phyloP scores from a whole-genome alignment of 2,888 invertebrate species.

The Brachyptera putata region DNA sequence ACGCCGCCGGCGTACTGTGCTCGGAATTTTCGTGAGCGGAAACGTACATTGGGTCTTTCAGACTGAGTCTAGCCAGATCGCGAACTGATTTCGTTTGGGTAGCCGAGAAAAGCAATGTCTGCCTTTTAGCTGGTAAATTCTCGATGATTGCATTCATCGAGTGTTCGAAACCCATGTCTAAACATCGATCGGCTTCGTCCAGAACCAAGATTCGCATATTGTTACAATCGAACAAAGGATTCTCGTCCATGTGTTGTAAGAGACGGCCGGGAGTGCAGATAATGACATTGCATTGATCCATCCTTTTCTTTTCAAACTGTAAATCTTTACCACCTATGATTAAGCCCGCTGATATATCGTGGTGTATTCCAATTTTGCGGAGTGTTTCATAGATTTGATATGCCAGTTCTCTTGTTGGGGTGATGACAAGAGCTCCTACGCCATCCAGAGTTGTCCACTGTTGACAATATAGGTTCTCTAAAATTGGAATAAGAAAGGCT shows the following conservation, averaged over 20 bases:
- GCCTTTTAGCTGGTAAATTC: conserved; percentile 80
- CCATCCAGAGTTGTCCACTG: conserved; percentile 90
- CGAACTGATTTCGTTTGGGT: conserved; percentile 98
- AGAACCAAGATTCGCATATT: conserved; percentile 72
- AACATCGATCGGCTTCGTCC: conserved; percentile 95
- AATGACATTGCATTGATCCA: conserved; percentile 90
- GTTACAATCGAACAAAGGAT: conserved; percentile 74
- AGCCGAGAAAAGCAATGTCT: conserved; percentile 96
- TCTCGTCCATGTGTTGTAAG: conserved; percentile 97
- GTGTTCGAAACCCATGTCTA: conserved; percentile 92
- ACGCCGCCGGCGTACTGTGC: conserved; percentile 75
- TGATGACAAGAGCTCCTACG: conserved; percentile 89
- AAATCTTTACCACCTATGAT: conserved; percentile 92
- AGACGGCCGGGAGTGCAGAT: conserved; percentile 96
- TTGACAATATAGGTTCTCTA: conserved; percentile 74
- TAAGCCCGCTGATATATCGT: conserved; percentile 92
- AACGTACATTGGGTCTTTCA: conserved; percentile 84
- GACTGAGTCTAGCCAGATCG: conserved; percentile 86
- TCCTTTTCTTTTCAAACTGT: conserved; percentile 81
- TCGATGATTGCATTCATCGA: conserved; percentile 93
- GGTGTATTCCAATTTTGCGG: conserved; percentile 77
- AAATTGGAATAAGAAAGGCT: conserved; percentile 88
- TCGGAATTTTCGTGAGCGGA: conserved; percentile 84
- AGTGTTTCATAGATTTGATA: conserved; percentile 95
- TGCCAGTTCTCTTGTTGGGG: conserved; percentile 94